Evolutionary conservation across 92 coral and sea anemone genomes (phyloP).

Genomic region (Umimayanthus chanpuru): DNA sequence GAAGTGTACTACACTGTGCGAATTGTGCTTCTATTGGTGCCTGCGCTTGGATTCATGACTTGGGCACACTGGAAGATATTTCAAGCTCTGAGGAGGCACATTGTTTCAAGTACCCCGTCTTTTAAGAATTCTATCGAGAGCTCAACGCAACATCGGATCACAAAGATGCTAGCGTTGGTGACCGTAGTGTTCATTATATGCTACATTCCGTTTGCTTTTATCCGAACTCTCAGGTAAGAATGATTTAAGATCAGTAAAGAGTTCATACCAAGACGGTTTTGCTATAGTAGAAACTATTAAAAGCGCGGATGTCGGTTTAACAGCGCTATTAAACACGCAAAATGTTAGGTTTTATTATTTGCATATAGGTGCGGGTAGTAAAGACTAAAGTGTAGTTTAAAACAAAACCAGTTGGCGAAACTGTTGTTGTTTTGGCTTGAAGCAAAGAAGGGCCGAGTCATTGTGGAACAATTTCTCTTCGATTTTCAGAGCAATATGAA

Average conservation of each 20-base stretch:
- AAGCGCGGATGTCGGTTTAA: neutral
- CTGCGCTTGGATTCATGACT: constrained; percentile 19
- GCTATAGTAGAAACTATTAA: neutral
- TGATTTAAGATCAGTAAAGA: too few relatives aligned
- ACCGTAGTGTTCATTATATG: constrained; percentile 25
- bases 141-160: constrained; percentile 38
- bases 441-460: neutral
- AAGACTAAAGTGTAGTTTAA: too few relatives aligned
- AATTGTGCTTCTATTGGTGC: neutral
- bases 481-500: neutral
- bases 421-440: neutral
- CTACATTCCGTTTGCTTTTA: constrained; percentile 36
- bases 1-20: constrained; percentile 28
- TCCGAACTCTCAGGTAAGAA: constrained; percentile 40
- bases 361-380: neutral
- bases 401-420: neutral
- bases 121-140: constrained; percentile 31
- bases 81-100: constrained; percentile 17
- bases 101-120: constrained; percentile 1
- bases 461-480: neutral
- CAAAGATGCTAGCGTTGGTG: constrained; percentile 37
- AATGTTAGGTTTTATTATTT: too few relatives aligned
- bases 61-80: constrained; percentile 40
- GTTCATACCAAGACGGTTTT: neutral
- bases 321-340: neutral